phyloP scores from a whole-genome alignment of 2,797 vertebrate genomes.

The Petrocephalus schoutedeni region DNA sequence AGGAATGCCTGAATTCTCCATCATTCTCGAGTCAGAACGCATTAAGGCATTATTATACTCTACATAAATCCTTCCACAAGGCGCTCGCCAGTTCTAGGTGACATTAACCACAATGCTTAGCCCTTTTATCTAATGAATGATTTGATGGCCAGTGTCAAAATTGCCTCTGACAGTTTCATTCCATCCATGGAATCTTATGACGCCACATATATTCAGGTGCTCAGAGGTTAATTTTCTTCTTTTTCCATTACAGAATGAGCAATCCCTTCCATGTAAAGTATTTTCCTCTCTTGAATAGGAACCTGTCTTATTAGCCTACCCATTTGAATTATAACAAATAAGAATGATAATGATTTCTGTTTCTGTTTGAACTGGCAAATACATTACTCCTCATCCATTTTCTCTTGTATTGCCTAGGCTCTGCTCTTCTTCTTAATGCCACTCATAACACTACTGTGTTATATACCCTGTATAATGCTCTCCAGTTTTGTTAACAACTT shows the following conservation, averaged over 20 bases:
- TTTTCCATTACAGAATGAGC: conserved; percentile 1
- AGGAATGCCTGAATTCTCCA: background rate
- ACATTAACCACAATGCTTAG: background rate
- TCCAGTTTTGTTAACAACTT: background rate
- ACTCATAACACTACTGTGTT: background rate
- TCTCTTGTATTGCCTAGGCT: background rate
- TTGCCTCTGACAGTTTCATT: conserved; percentile 3
- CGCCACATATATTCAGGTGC: background rate
- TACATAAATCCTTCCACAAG: background rate
- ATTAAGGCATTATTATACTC: background rate
- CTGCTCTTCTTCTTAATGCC: background rate
- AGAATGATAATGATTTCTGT: background rate
- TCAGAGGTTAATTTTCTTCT: conserved; percentile 9
- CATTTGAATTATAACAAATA: background rate
- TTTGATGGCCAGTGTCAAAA: background rate
- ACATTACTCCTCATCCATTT: background rate
- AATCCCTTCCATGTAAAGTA: background rate
- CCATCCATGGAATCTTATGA: background rate
- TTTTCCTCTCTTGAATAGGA: background rate
- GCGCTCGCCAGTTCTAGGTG: background rate
- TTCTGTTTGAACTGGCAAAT: background rate
- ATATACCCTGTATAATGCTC: background rate
- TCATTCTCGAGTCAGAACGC: background rate
- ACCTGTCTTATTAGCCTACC: background rate
- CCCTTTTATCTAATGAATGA: conserved; percentile 1